Evolutionary conservation across 2,113 vertebrate genomes (phyloP).

Genomic region (Amia ocellicauda): DNA sequence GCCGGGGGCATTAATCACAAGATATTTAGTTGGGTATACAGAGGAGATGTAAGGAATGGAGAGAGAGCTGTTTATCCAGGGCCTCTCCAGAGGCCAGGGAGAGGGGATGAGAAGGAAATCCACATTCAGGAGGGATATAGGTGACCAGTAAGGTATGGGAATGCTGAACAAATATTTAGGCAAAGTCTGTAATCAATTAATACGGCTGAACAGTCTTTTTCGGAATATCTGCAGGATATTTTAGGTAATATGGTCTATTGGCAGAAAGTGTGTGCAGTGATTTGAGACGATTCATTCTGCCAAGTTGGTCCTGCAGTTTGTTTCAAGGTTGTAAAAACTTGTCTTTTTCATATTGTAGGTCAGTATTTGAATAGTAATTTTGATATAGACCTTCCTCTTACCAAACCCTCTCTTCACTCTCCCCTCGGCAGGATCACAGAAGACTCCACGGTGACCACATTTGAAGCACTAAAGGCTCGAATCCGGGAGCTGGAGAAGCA

Average conservation of each 20-base stretch:
- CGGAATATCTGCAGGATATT: too few species aligned
- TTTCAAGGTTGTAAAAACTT: too few species aligned
- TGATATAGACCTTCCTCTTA: too few species aligned
- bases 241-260: too few species aligned
- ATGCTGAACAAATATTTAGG: neutral
- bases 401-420: too few species aligned
- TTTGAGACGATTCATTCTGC: too few species aligned
- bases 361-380: neutral
- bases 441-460: conserved; percentile 89
- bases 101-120: neutral
- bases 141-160: neutral
- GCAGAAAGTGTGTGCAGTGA: too few species aligned
- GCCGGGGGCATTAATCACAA: conserved; percentile 51
- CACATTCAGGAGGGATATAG: neutral
- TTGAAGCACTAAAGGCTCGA: conserved; percentile 92
- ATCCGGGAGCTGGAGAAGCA: conserved; percentile 97
- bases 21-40: conserved; percentile 15
- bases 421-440: conserved; percentile 84
- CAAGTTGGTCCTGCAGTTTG: too few species aligned
- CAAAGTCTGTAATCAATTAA: neutral
- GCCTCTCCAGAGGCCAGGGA: neutral
- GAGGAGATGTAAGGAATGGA: conserved; percentile 1
- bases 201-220: too few species aligned
- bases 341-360: neutral
- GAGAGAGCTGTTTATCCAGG: neutral